Evolutionary conservation across 2,888 invertebrate genomes (phyloP), one percentile per base, ranked within the genome.

Genomic region (Fragum sueziense): DNA sequence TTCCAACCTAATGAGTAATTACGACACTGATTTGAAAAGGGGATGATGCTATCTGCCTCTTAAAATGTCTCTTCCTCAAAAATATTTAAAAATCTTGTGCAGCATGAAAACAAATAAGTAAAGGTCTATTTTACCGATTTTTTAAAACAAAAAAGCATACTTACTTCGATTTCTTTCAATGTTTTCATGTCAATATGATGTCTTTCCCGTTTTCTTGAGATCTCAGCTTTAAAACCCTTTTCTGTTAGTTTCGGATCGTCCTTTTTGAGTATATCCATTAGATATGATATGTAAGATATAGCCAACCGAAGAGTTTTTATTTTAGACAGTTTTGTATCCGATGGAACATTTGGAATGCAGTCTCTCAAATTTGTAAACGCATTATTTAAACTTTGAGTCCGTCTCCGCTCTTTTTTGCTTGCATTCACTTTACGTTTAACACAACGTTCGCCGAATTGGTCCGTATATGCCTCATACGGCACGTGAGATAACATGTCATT

Each of bases 291-390:
- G 82, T 93, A 93, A 74, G 91, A 91, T 29, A 91, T 98, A 0
- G 98, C 98, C 90, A 99, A 94, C 78, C 98, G 95, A 41, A 99
- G 95, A 0, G 98, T 99, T 94, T 99, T 99, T 87, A 98, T 98
- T 95, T 97, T 95, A 20, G 97, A 97, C 41, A 98, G 94, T 93
- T 98, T 99, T 0, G 98, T 99, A 91, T 99, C 98, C 0, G 97
- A 96, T 0, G 98, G 98, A 1, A 99, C 98, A 91, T 98, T 98
- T 0, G 99, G 99, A 88, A 99, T 99, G 93, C 98, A 97, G 84
- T 97, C 97, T 27, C 98, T 94, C 0, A 99, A 94, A 90, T 97
- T 97, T 0, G 97, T 96, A 92, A 98, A 99, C 0, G 98, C 98
- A 70, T 97, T 97, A 93, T 99, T 99, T 85, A 99, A 98, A 88